phyloP scores from a whole-genome alignment of 1,140 invertebrate species.

The Macrotrachela quadricornifera region DNA sequence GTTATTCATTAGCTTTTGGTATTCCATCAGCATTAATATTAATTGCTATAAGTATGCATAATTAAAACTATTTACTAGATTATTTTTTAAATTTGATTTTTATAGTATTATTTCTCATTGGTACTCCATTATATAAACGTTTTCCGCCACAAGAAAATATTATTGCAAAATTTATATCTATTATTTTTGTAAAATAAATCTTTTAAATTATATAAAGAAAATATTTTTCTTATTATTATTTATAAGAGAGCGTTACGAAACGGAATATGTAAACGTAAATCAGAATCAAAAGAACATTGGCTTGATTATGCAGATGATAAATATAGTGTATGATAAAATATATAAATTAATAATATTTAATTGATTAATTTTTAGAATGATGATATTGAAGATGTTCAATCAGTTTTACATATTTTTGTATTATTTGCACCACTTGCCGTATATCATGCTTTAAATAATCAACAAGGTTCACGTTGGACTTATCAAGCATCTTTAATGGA shows the following conservation, averaged over 20 bases:
- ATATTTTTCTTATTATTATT: too few species aligned
- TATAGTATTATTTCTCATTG: slow-evolving; percentile 7
- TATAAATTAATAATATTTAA: too few species aligned
- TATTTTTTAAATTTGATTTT: too few species aligned
- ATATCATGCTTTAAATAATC: slow-evolving; percentile 57
- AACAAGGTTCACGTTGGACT: slow-evolving; percentile 70
- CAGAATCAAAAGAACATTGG: too few species aligned
- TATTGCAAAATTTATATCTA: too few species aligned
- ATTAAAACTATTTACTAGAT: too few species aligned
- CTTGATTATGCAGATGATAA: slow-evolving; percentile 52
- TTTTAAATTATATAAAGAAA: too few species aligned
- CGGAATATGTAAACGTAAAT: too few species aligned
- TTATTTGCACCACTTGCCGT: slow-evolving; percentile 56
- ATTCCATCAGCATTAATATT: slow-evolving; percentile 62
- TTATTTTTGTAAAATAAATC: too few species aligned
- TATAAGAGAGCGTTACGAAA: too few species aligned
- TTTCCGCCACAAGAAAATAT: too few species aligned
- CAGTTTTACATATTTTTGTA: slow-evolving; percentile 38
- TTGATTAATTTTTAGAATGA: slow-evolving; percentile 37
- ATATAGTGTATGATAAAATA: slow-evolving; percentile 42
- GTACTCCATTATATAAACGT: slow-evolving; percentile 7
- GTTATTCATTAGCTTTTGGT: slow-evolving; percentile 73
- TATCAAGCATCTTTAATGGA: slow-evolving; percentile 74
- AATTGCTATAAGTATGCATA: background rate
- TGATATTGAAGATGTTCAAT: slow-evolving; percentile 44